A percentile compares a stretch with the other conserved stretches of the same genome.
Evolutionary conservation across 2,888 invertebrate species (phyloP).

Genomic region (Aproaerema taeniolella): DNA sequence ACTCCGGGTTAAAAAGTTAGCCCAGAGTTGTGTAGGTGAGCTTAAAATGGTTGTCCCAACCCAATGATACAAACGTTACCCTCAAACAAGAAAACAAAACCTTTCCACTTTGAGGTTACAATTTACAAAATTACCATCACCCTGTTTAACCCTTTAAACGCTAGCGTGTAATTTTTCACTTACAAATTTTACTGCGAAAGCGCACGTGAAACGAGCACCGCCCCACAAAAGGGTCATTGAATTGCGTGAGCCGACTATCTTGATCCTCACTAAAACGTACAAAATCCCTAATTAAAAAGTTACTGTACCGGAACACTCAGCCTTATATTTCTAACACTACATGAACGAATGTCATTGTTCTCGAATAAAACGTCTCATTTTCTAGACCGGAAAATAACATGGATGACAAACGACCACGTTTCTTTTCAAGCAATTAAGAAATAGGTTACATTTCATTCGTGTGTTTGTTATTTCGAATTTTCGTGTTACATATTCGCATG

Average conservation of each 20-base stretch:
- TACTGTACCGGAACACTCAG: slow-evolving; percentile 35
- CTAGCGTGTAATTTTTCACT: slow-evolving; percentile 48
- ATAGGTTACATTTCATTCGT: slow-evolving; percentile 1
- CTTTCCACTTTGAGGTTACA: no score
- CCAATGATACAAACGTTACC: no score
- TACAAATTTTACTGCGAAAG: slow-evolving; percentile 35
- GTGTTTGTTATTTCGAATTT: slow-evolving; percentile 4
- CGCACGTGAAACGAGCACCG: slow-evolving; percentile 26
- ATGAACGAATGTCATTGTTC: slow-evolving; percentile 20
- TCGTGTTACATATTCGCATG: slow-evolving; percentile 22
- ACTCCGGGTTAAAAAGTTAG: no score
- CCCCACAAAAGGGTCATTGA: slow-evolving; percentile 37
- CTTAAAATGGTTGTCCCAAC: no score
- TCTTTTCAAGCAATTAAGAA: slow-evolving; percentile 30
- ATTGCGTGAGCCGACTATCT: slow-evolving; percentile 55
- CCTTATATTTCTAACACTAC: slow-evolving; percentile 32
- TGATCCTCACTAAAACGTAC: slow-evolving; percentile 46
- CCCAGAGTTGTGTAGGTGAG: no score
- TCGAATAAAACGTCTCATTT: slow-evolving; percentile 13
- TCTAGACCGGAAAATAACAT: slow-evolving; percentile 23
- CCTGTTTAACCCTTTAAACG: no score
- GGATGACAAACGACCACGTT: slow-evolving; percentile 30
- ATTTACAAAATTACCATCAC: no score
- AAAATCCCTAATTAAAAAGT: slow-evolving; percentile 62
- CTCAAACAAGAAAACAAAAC: no score